Conservation (phyloP, 1,140 invertebrate genomes). For the Lepeophtheirus salmonis region DNA sequence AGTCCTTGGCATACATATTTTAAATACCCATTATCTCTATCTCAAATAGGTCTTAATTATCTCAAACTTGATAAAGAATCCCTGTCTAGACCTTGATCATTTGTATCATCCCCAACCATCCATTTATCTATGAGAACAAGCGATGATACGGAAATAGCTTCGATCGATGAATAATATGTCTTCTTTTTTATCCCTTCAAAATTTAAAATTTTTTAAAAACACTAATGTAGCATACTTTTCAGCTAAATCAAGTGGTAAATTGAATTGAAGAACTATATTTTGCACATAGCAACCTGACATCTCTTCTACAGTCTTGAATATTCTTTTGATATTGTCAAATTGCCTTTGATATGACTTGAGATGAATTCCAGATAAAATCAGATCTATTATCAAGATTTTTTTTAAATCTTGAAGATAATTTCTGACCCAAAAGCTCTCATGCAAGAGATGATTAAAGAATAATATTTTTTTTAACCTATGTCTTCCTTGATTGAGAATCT, state of each 20-base stretch:
- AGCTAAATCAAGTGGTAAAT: conserved; percentile 38
- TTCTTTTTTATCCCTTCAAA: conserved; percentile 83
- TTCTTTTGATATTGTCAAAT: conserved; percentile 84
- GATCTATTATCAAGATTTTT: conserved; percentile 86
- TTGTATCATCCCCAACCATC: conserved; percentile 52
- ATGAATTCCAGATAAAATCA: conserved; percentile 55
- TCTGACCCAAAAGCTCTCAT: conserved; percentile 72
- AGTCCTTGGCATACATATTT: conserved; percentile 34
- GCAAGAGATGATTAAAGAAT: conserved; percentile 72
- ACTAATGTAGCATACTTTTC: conserved; percentile 10
- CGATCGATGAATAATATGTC: conserved; percentile 63
- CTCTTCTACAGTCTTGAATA: conserved; percentile 86
- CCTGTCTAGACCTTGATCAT: conserved; percentile 57
- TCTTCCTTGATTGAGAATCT: not conserved
- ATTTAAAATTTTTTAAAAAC: conserved; percentile 41
- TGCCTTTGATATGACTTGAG: conserved; percentile 56
- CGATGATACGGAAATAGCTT: conserved; percentile 71
- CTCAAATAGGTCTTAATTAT: conserved; percentile 52
- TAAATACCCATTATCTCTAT: conserved; percentile 77
- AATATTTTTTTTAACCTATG: conserved; percentile 48
- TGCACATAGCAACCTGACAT: conserved; percentile 57
- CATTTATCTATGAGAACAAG: conserved; percentile 70
- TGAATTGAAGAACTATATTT: conserved; percentile 66
- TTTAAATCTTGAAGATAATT: conserved; percentile 66
- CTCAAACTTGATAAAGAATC: conserved; percentile 72